Evolutionary conservation across 2,888 invertebrate genomes (phyloP), one percentile per base, ranked within the genome.

Genomic region (Macrophya annulata): DNA sequence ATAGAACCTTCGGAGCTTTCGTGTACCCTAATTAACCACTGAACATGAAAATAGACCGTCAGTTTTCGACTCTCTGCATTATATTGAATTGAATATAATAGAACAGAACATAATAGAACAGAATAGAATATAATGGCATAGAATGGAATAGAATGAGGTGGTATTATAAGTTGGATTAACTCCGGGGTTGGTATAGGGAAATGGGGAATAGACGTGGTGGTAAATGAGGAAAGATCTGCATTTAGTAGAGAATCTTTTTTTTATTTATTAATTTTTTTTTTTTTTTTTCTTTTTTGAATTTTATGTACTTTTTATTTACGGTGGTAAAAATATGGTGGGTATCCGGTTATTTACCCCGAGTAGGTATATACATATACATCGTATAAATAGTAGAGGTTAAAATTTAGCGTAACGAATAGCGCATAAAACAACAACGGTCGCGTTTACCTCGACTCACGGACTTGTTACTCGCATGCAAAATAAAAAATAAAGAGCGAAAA

Each of bases 101-200:
- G 65, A 15, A 31, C 15, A 65, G 65, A 65, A 65, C 15, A 31
- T 8, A 68, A 68, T 37, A 68, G 25, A 68, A 68, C 31, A 68
- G 31, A 21, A 65, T 65, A 65, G 2, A 25, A 68, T 55, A 48
- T 9, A 48, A 48, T 48, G 12, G 48, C 9, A 48, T 62, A 25
- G 25, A 62, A 62, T 62, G 10, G 62, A 62, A 62, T 62, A 25
- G 62, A 62, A 62, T 62, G 12, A 25, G 62, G 62, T n/a, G n/a
- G 62, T 62, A 62, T 62, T 62, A 25, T 12, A 25, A 25, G 62
- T 62, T 62, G 62, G 25, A 62, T 62, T 62, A 62, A 25, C 25
- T 25, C 25, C 62, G 62, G 21, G 25, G n/a, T 8, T 31, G n/a
- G 10, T 12, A 25, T 62, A 0, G 25, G 21, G 12, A 21, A 31